A percentile compares a stretch with the other conserved stretches of the same genome.
phyloP scores from a whole-genome alignment of 2,888 invertebrate species.

The Stomorhina lunata region DNA sequence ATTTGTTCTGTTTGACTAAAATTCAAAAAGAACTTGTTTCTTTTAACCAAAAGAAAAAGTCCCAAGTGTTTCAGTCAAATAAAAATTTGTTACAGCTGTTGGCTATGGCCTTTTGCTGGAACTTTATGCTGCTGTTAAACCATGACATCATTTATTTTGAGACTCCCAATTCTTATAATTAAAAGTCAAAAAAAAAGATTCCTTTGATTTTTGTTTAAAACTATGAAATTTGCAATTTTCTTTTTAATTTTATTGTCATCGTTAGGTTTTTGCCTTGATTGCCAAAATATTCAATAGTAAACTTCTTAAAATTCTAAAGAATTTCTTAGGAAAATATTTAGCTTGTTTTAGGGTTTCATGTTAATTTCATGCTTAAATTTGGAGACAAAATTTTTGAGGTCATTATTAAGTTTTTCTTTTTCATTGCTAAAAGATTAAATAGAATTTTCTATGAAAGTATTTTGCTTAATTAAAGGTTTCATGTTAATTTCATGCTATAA shows the following conservation, averaged over 20 bases:
- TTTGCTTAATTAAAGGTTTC: no score
- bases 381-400: not conserved
- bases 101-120: slow-evolving; percentile 51
- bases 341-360: not conserved
- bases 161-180: no score
- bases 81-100: slow-evolving; percentile 67
- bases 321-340: slow-evolving; percentile 4
- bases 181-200: not conserved
- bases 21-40: slow-evolving; percentile 65
- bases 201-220: not conserved
- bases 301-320: slow-evolving; percentile 15
- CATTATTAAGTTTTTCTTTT: not conserved
- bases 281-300: not conserved
- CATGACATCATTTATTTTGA: slow-evolving; percentile 61
- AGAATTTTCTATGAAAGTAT: no score
- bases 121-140: slow-evolving; percentile 56
- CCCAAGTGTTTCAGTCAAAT: not conserved
- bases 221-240: slow-evolving; percentile 75
- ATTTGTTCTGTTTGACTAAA: slow-evolving; percentile 73
- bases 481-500: no score
- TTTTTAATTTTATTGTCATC: slow-evolving; percentile 67
- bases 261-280: not conserved
- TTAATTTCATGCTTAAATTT: slow-evolving; percentile 42
- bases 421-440: no score
- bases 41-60: not conserved